Base-by-base conservation (phyloP, 2,888 invertebrate species). In the Barypeithes pellucidus region DNA sequence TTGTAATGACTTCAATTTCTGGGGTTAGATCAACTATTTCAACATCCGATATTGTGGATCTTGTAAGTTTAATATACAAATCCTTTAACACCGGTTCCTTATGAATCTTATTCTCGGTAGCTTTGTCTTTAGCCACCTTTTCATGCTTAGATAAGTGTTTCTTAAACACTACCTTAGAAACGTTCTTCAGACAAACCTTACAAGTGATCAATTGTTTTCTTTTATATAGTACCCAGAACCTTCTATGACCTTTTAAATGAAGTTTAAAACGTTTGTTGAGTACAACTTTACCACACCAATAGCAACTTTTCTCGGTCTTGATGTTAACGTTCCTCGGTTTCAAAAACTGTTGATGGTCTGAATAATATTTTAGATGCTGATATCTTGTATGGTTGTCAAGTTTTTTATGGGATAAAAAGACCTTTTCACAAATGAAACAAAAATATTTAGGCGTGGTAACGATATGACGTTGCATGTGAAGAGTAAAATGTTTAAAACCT, bases 381-480 rank as follows among this genome's bases (percentile, higher is more conserved):
- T 59, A 66, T 24, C 50, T 41, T 9, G 47, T 67, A 54, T 72
- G 72, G 16, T 24, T 41, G 11, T 66, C 65, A n/a, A 72, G 52
- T 33, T 57, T 45, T 41, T 39, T 72, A 33, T 65, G 45, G 20
- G 70, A 63, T n/a, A 29, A 16, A 62, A 66, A 74, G 12, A 68
- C 16, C 14, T 63, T 61, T 7, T 73, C 57, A 24, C 65, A 72
- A 24, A 67, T 60, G 11, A 50, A 63, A 41, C 65, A 66, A 62
- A 39, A 24, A 20, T 67, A 67, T 50, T 54, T 61, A 29, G 43
- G 61, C 9, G 8, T 45, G 29, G 2, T 61, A 8, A 14, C 24
- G 7, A 54, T 43, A 41, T 62, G 66, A 18, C n/a, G 12, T 39
- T 88, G 86, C 0, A 86, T 87, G 78, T 90, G 90, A 4, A 88